Conservation (phyloP, 1,140 invertebrate species). For the Eupristina koningsbergeri region DNA sequence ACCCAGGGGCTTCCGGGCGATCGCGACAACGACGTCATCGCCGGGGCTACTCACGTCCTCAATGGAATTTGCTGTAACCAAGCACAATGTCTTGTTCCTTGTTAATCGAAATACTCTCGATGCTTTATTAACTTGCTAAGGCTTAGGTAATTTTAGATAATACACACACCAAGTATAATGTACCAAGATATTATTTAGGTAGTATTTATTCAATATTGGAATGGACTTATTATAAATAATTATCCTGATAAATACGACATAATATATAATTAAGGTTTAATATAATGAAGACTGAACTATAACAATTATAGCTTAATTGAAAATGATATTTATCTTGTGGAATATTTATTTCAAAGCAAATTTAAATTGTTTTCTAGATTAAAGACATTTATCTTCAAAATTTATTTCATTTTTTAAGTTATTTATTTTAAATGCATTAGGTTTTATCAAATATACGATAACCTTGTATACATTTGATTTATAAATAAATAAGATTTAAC, state of each 20-base stretch:
- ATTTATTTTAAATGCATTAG: too few relatives aligned
- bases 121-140: conserved; percentile 5
- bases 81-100: neutral
- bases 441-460: too few relatives aligned
- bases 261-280: too few relatives aligned
- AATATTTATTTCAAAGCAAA: too few relatives aligned
- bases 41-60: neutral
- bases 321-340: neutral
- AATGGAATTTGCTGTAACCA: neutral
- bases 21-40: neutral
- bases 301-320: neutral
- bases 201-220: neutral
- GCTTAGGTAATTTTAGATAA: neutral
- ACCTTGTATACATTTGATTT: too few relatives aligned
- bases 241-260: too few relatives aligned
- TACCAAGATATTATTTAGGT: neutral
- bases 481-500: too few relatives aligned
- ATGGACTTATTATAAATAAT: too few relatives aligned
- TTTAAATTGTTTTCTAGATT: too few relatives aligned
- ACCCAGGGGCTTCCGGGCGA: conserved; percentile 50
- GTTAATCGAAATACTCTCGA: conserved; percentile 2
- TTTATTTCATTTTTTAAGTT: too few relatives aligned
- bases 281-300: too few relatives aligned
- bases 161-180: neutral
- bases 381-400: too few relatives aligned